Base-by-base conservation (phyloP, 2,888 invertebrate species). In the Sesamia inferens region DNA sequence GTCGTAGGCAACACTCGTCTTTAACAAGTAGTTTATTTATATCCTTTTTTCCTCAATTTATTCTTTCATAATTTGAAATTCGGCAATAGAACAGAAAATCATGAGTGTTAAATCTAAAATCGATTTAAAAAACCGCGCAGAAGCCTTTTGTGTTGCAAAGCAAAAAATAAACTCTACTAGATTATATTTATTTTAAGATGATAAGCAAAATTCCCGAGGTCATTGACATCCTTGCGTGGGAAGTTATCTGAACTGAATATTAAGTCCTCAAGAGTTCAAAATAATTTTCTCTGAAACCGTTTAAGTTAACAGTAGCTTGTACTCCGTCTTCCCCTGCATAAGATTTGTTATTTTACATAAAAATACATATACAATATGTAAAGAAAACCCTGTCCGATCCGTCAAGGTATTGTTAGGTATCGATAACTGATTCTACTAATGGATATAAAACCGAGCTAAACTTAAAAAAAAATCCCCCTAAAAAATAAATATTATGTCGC, bases 211-310 rank as follows among this genome's bases (percentile, higher is more conserved):
- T 24, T 39, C 16, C 39, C n/a, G 78, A 78, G 70, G 44, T 59
- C 58, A 59, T 51, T 39, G 74, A 78, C 78, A 44, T 51, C 14
- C 59, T 77, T 39, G 58, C 44, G 57, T 68, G 42, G 42, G 57
- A 48, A 22, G 55, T 5, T 22, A 22, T 68, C 19, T 24, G 48
- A 31, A 42, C 48, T 39, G 58, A 74, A 74, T 70, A 54, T 47
- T 59, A 78, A 74, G 51, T 58, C 8, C 31, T 39, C 14, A 24
- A 48, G 7, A 39, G 5, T 47, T 51, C 16, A 47, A 59, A 4
- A 59, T 16, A 44, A 44, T 42, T 58, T 31, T 47, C 5, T 31
- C 10, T n/a, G 16, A 16, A 58, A 31, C 13, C 13, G 19, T 71
- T 16, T 71, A 55, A 5, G 54, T 2, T 22, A 6, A 6, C 16